phyloP scores from a whole-genome alignment of 1,140 invertebrate species.

The Penaeus indicus region DNA sequence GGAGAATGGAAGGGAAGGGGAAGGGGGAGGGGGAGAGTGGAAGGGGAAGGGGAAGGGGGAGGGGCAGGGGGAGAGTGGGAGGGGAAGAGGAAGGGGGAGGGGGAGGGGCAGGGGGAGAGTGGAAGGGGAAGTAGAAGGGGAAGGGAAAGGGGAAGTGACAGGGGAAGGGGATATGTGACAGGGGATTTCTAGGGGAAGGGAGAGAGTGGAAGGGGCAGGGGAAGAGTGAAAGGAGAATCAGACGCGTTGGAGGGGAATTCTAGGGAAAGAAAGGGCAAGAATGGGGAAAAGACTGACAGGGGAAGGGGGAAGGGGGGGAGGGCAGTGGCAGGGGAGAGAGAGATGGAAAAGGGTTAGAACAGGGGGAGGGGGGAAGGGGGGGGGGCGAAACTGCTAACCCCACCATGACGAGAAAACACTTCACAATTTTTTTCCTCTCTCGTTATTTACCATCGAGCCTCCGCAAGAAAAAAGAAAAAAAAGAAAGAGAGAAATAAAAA shows the following conservation, averaged over 20 bases:
- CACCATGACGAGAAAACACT: rapidly evolving
- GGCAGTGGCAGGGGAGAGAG: no score
- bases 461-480: no score
- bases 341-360: no score
- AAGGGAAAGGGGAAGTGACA: background rate
- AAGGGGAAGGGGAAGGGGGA: background rate
- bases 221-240: background rate
- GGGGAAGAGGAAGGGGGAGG: background rate
- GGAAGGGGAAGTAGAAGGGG: no score
- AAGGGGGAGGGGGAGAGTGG: background rate
- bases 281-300: background rate
- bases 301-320: no score
- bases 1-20: background rate
- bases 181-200: background rate
- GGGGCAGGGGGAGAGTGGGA: background rate
- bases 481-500: no score
- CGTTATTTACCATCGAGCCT: no score
- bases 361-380: no score
- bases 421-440: no score
- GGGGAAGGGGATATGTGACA: background rate
- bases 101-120: background rate
- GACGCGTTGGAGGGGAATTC: background rate
- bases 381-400: no score
- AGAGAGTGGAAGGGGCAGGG: background rate
- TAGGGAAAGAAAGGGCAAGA: background rate